Conservation (phyloP, 1,140 invertebrate species). For the Aplysia californica region DNA sequence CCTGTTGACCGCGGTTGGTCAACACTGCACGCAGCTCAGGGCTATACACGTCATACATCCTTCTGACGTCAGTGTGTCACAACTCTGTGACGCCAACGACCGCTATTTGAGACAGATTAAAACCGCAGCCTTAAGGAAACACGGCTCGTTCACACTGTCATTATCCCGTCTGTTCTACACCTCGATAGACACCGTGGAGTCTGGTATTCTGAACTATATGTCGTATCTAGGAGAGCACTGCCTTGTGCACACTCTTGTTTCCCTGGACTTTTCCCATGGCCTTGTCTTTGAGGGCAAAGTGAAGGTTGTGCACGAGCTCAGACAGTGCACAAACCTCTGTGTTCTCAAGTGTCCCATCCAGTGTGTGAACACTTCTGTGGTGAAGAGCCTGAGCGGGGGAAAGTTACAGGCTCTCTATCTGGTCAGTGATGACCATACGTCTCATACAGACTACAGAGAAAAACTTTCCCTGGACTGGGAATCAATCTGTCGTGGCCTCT, state of each 20-base stretch:
- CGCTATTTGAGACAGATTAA: background rate
- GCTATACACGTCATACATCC: conserved; percentile 1
- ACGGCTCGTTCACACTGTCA: background rate
- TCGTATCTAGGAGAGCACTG: background rate
- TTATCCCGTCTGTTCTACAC: conserved; percentile 15
- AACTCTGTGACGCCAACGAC: background rate
- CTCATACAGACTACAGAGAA: background rate
- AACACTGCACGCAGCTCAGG: conserved; percentile 1
- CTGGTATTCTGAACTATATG: conserved; percentile 4
- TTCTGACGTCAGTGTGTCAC: conserved; percentile 1
- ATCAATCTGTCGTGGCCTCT: background rate
- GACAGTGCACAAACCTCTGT: background rate
- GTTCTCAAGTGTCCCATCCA: conserved; percentile 13
- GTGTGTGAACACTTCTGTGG: background rate
- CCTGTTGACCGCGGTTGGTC: background rate
- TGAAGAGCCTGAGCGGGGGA: background rate
- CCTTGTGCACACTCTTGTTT: background rate
- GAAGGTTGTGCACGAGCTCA: background rate
- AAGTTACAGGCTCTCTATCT: conserved; percentile 9
- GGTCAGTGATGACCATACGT: conserved; percentile 16
- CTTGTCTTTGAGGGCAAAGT: background rate
- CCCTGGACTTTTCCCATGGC: conserved; percentile 16
- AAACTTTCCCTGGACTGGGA: background rate
- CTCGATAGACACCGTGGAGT: background rate
- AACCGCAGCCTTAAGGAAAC: background rate